A percentile compares a stretch with the other conserved stretches of the same genome.
phyloP scores from a whole-genome alignment of 2,888 invertebrate species.

The Torymus tubicola region DNA sequence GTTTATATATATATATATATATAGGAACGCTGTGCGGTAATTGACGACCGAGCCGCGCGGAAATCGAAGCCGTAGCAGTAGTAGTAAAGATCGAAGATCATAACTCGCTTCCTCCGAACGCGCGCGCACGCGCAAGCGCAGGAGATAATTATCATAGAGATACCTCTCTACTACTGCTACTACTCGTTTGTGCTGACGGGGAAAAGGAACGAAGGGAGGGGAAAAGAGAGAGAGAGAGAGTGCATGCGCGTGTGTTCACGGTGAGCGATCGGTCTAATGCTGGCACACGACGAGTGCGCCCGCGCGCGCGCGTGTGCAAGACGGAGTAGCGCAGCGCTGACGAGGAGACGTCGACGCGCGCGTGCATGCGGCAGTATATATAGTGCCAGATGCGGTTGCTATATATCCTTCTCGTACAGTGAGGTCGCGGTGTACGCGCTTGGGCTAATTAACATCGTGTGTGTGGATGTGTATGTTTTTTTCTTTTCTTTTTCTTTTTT shows the following conservation, averaged over 20 bases:
- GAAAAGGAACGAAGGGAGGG: background rate
- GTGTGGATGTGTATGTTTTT: too few relatives aligned
- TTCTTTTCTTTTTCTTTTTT: too few relatives aligned
- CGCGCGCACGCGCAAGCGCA: background rate
- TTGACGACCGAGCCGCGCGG: constrained; percentile 28
- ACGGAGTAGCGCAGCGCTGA: background rate
- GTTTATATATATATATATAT: background rate
- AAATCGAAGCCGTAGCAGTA: constrained; percentile 6
- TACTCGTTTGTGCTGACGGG: constrained; percentile 19
- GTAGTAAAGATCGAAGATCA: constrained; percentile 46
- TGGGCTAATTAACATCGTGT: too few relatives aligned
- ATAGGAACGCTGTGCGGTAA: constrained; percentile 9
- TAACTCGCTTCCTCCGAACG: constrained; percentile 43
- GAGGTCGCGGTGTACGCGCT: too few relatives aligned
- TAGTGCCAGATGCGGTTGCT: too few relatives aligned
- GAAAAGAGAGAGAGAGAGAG: background rate
- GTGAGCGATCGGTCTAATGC: constrained; percentile 73
- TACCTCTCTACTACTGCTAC: background rate
- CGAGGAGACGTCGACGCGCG: constrained; percentile 16
- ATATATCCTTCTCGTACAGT: too few relatives aligned
- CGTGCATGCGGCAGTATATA: too few relatives aligned
- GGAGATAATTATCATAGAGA: constrained; percentile 64
- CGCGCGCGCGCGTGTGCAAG: background rate
- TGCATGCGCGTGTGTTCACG: constrained; percentile 66
- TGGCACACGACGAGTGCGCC: constrained; percentile 63